Percentiles rank a stretch among this genome's conserved stretches.
Evolutionary conservation across 2,888 invertebrate genomes (phyloP).

Genomic region (Lepidochitona cinerea): DNA sequence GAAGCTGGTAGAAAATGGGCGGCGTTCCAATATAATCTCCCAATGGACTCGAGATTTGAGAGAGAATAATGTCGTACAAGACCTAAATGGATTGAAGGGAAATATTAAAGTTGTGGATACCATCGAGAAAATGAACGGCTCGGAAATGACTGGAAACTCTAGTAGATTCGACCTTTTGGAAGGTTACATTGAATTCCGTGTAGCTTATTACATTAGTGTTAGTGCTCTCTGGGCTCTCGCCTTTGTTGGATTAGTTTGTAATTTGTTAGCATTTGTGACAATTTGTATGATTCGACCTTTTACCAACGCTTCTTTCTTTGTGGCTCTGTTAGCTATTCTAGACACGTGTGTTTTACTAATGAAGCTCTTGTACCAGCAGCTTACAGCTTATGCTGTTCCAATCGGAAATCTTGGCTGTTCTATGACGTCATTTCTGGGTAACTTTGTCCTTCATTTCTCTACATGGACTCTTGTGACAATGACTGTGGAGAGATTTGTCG

Average conservation of each 20-base stretch:
- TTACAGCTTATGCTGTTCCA: background rate
- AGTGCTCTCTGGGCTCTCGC: background rate
- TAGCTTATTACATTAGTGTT: background rate
- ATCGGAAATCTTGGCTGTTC: background rate
- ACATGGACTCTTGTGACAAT: constrained; percentile 2
- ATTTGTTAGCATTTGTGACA: background rate
- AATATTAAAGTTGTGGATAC: too few species aligned
- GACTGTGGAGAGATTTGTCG: constrained; percentile 4
- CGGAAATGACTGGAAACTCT: background rate
- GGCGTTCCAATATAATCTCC: too few species aligned
- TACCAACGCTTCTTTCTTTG: background rate
- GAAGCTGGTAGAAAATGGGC: too few species aligned
- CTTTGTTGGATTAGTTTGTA: constrained; percentile 6
- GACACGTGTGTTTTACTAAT: background rate
- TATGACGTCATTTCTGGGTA: background rate
- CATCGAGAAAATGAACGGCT: background rate
- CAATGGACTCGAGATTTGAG: too few species aligned
- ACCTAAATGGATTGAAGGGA: too few species aligned
- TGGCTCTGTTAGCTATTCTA: background rate
- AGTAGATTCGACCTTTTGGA: constrained; percentile 14
- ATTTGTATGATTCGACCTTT: background rate
- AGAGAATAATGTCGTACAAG: too few species aligned
- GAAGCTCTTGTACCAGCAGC: background rate
- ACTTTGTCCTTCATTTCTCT: background rate
- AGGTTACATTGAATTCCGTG: constrained; percentile 24